Evolutionary conservation across 2,113 vertebrate genomes (phyloP).

Genomic region (Chlorocebus sabaeus): DNA sequence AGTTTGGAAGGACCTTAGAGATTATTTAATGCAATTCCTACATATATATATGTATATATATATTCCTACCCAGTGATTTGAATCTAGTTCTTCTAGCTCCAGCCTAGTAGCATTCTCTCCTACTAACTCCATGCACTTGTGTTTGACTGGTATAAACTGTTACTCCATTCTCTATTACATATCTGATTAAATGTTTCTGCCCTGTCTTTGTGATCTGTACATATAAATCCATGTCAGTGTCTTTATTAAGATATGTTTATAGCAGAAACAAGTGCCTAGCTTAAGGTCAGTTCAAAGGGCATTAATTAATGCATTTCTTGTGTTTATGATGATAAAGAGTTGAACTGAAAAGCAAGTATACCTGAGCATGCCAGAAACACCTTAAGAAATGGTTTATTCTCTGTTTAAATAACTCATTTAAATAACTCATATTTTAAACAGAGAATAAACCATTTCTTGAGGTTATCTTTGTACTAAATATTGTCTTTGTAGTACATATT

Average conservation of each 20-base stretch:
- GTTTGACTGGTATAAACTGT: background rate
- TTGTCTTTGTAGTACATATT: background rate
- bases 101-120: background rate
- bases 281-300: background rate
- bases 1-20: background rate
- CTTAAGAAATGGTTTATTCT: constrained; percentile 23
- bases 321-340: background rate
- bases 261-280: background rate
- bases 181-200: background rate
- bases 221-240: background rate
- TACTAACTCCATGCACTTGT: background rate
- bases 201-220: background rate
- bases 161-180: background rate
- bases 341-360: background rate
- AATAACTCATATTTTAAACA: too few relatives aligned
- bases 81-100: background rate
- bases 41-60: background rate
- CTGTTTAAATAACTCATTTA: background rate
- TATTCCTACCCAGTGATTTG: background rate
- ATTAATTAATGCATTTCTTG: background rate
- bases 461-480: too few relatives aligned
- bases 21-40: background rate
- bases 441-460: too few relatives aligned
- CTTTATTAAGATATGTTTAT: background rate
- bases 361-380: background rate